phyloP scores from a whole-genome alignment of 2,888 invertebrate genomes.

The Kryphioiulus occultus region DNA sequence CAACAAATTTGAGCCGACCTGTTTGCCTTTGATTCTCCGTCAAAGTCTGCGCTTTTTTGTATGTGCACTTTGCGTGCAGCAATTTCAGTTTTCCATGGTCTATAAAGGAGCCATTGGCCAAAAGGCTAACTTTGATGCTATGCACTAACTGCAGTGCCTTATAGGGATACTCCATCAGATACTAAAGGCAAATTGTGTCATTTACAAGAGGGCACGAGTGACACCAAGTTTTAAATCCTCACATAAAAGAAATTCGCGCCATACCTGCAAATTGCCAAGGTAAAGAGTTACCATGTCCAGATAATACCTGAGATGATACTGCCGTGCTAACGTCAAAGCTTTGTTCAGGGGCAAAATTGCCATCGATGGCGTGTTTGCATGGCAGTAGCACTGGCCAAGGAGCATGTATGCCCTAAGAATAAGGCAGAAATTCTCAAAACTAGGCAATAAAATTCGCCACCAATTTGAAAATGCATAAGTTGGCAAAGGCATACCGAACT shows the following conservation, averaged over 20 bases:
- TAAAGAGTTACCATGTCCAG: constrained; percentile 78
- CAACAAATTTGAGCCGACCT: background rate
- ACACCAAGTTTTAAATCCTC: background rate
- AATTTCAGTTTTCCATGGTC: constrained; percentile 81
- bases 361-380: constrained; percentile 33
- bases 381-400: constrained; percentile 44
- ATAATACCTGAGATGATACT: constrained; percentile 79
- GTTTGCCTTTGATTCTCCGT: background rate
- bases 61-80: constrained; percentile 78
- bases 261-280: constrained; percentile 75
- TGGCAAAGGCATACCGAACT: constrained; percentile 59
- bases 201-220: background rate
- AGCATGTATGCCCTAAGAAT: constrained; percentile 19
- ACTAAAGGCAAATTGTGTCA: constrained; percentile 63
- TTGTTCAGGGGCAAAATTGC: constrained; percentile 68
- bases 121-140: constrained; percentile 73
- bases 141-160: constrained; percentile 77
- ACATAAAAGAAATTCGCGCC: constrained; percentile 31
- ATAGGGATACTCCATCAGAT: constrained; percentile 77
- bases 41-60: constrained; percentile 60
- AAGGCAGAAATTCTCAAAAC: background rate
- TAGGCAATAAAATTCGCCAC: too few relatives aligned
- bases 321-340: constrained; percentile 78
- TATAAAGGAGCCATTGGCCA: constrained; percentile 81
- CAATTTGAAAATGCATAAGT: too few relatives aligned